phyloP scores from a whole-genome alignment of 1,140 invertebrate genomes.

The Stegodyphus dumicola region DNA sequence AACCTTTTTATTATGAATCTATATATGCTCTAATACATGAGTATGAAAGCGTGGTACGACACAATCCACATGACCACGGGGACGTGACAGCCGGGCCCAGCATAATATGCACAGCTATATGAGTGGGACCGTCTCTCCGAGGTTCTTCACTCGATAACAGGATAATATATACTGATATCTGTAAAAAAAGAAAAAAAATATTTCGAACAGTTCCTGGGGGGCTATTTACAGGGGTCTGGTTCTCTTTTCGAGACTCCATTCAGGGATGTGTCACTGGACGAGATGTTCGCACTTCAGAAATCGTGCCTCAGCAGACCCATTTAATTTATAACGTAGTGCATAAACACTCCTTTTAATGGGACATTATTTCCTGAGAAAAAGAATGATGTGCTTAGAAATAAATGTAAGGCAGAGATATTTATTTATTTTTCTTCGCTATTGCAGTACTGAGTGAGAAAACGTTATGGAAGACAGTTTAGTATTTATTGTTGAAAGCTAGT shows the following conservation, averaged over 20 bases:
- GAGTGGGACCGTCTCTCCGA: background rate
- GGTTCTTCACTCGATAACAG: slow-evolving; percentile 5
- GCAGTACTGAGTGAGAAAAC: no score
- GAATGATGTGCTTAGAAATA: no score
- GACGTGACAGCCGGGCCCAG: background rate
- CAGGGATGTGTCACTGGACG: background rate
- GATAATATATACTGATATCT: background rate
- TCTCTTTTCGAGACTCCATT: slow-evolving; percentile 1
- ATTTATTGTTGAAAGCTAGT: no score
- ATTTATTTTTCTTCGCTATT: no score
- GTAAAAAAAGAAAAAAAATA: slow-evolving; percentile 5
- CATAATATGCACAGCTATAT: slow-evolving; percentile 57
- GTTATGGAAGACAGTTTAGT: no score
- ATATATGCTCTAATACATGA: slow-evolving; percentile 43
- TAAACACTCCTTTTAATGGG: no score
- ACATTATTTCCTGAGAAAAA: no score
- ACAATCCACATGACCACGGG: slow-evolving; percentile 5
- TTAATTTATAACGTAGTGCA: no score
- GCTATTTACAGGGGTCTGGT: slow-evolving; percentile 42
- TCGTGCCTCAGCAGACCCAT: no score
- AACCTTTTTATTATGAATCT: slow-evolving; percentile 26
- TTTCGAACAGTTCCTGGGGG: slow-evolving; percentile 36
- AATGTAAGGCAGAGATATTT: no score
- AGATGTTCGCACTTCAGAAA: background rate
- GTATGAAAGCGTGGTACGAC: slow-evolving; percentile 6